These are phyloP conservation scores for Drosophila carrolli DNA, from an alignment of 1,140 invertebrate species.

Conservation along the genomic window DNA sequence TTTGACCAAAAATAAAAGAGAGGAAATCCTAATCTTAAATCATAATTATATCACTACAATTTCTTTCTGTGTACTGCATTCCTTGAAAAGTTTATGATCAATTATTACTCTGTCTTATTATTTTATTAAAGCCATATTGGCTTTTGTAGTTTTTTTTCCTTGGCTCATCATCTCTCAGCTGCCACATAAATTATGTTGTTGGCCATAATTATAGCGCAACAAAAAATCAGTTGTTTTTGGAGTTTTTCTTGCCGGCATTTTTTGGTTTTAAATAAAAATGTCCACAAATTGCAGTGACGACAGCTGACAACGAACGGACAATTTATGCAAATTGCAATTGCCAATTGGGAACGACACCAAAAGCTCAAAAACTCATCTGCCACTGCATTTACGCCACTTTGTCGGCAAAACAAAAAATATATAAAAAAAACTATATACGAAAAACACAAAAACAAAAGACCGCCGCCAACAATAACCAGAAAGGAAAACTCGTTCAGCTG, in stretches of 20 bases:
- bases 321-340: slow-evolving; percentile 55
- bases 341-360: slow-evolving; percentile 16
- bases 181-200: slow-evolving; percentile 27
- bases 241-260: slow-evolving; percentile 4
- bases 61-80: slow-evolving; percentile 1
- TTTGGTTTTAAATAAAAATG: slow-evolving; percentile 21
- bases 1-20: no score
- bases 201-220: slow-evolving; percentile 17
- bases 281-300: slow-evolving; percentile 32
- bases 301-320: slow-evolving; percentile 37
- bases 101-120: slow-evolving; percentile 29
- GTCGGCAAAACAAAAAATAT: slow-evolving; percentile 21
- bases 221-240: slow-evolving; percentile 16
- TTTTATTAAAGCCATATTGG: slow-evolving; percentile 32
- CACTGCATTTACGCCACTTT: slow-evolving; percentile 48
- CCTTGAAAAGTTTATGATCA: slow-evolving; percentile 24
- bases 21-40: no score
- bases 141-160: neutral
- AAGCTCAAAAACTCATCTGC: slow-evolving; percentile 26
- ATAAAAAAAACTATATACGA: neutral
- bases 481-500: slow-evolving; percentile 41
- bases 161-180: slow-evolving; percentile 10
- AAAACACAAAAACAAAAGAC: slow-evolving; percentile 3
- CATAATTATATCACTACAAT: neutral
- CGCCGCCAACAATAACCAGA: slow-evolving; percentile 13